Base-by-base conservation (phyloP, 2,888 invertebrate species). In the Mactromeris polynyma region DNA sequence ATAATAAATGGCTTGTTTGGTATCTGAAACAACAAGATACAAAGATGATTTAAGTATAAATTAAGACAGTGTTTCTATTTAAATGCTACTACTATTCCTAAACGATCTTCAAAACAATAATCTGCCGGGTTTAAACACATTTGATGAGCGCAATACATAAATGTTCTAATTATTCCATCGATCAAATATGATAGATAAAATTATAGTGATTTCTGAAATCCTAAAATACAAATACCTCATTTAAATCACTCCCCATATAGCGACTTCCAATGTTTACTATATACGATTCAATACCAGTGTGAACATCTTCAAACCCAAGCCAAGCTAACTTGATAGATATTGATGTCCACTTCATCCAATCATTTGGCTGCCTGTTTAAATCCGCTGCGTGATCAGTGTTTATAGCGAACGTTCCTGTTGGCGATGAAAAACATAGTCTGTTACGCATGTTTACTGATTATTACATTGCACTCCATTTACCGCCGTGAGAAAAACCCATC, bases 221-320 rank as follows among this genome's bases (percentile, higher is more conserved):
- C 38, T 33, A 26, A 31, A 3, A 38, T 14, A 38, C 54, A 73
- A 81, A 77, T 83, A 91, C 93, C 86, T 86, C 51, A 79, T 91
- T 88, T 17, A 93, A 58, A 69, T 93, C 92, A 64, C 77, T 77
- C 0, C 79, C 86, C 85, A 91, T 85, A 33, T 69, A 93, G 0
- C 78, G 64, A 42, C 83, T 90, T 17, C 93, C 93, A 21, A 93
- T 84, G 40, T 89, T 87, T 3, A 93, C 80, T 11, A 26, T 26
- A 73, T 93, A 93, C 1, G 85, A 40, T 3, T 86, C 38, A 26
- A 93, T 89, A n/a, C 88, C 89, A 36, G 91, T 87, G 77, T 93
- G 93, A 0, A 89, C 42, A 79, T 93, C 93, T 36, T 87, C 58
- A 83, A 93, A 93, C 2, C 93, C 93, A 0, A 93, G 58, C 91